A percentile compares a stretch with the other conserved stretches of the same genome.
phyloP scores from a whole-genome alignment of 2,113 vertebrate genomes.

The Syngnathus floridae region DNA sequence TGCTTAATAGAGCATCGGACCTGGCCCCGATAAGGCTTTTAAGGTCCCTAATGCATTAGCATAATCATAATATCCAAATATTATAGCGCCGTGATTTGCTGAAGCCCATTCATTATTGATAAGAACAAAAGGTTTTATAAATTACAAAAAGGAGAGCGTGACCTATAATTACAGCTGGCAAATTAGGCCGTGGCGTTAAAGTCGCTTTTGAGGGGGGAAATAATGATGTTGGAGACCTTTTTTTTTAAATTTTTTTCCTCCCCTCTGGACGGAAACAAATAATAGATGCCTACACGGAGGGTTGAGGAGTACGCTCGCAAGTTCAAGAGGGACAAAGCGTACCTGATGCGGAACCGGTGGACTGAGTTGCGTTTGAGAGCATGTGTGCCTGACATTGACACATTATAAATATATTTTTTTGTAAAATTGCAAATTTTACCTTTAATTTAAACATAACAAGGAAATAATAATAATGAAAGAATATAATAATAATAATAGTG shows the following conservation, averaged over 20 bases:
- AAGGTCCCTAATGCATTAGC: conserved; percentile 81
- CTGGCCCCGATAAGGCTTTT: conserved; percentile 84
- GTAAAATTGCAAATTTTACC: too few species aligned
- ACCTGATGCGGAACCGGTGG: conserved; percentile 25
- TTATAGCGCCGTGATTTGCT: conserved; percentile 78
- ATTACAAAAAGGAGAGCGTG: conserved; percentile 87
- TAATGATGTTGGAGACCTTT: conserved; percentile 89
- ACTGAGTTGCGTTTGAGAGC: too few species aligned
- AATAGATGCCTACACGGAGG: conserved; percentile 83
- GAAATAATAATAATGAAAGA: too few species aligned
- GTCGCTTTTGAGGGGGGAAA: conserved; percentile 89
- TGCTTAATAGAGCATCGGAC: conserved; percentile 93
- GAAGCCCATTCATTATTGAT: conserved; percentile 96
- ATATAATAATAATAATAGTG: background rate
- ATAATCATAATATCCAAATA: conserved; percentile 97
- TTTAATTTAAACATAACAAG: too few species aligned
- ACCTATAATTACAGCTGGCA: conserved; percentile 98
- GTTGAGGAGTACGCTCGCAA: conserved; percentile 66
- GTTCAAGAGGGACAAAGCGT: conserved; percentile 75
- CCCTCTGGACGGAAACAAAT: conserved; percentile 78
- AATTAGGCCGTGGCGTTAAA: conserved; percentile 86
- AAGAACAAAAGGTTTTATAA: conserved; percentile 90
- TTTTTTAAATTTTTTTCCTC: conserved; percentile 53
- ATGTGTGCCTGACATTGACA: too few species aligned
- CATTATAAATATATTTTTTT: too few species aligned